Conservation (phyloP, 1,140 invertebrate species). For the Calliopsis andreniformis region DNA sequence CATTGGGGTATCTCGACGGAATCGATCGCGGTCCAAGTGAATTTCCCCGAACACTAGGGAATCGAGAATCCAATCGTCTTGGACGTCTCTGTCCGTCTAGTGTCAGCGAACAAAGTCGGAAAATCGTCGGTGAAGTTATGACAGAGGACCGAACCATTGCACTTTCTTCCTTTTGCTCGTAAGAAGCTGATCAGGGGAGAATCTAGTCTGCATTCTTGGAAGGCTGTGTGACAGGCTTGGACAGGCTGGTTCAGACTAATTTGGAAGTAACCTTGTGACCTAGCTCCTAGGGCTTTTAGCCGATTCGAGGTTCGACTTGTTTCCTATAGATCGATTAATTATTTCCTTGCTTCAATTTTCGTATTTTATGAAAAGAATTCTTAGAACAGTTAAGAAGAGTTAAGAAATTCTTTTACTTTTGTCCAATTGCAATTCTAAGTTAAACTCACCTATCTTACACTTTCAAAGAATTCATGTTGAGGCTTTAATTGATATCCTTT, state of each 20-base stretch:
- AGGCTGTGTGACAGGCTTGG: background rate
- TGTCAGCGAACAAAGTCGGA: background rate
- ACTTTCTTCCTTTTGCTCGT: background rate
- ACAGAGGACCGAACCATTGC: background rate
- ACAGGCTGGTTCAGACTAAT: slow-evolving; percentile 4
- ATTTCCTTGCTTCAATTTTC: slow-evolving; percentile 2
- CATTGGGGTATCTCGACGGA: slow-evolving; percentile 33
- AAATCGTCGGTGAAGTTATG: slow-evolving; percentile 8
- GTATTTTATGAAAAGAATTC: no score
- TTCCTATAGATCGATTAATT: background rate
- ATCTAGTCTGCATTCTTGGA: background rate
- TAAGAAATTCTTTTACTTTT: no score
- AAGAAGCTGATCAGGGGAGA: slow-evolving; percentile 9
- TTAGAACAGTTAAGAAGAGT: no score
- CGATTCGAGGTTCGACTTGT: background rate
- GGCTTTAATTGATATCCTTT: no score
- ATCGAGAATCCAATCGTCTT: background rate
- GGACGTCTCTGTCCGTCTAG: background rate
- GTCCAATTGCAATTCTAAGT: no score
- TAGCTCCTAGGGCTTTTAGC: background rate
- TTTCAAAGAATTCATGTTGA: no score
- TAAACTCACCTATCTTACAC: no score
- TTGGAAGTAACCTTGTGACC: background rate
- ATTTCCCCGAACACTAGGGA: background rate
- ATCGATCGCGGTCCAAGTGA: slow-evolving; percentile 45